Percentiles rank a stretch among this genome's conserved stretches.
Conservation (phyloP, 2,888 invertebrate species). For the Troides aeacus region DNA sequence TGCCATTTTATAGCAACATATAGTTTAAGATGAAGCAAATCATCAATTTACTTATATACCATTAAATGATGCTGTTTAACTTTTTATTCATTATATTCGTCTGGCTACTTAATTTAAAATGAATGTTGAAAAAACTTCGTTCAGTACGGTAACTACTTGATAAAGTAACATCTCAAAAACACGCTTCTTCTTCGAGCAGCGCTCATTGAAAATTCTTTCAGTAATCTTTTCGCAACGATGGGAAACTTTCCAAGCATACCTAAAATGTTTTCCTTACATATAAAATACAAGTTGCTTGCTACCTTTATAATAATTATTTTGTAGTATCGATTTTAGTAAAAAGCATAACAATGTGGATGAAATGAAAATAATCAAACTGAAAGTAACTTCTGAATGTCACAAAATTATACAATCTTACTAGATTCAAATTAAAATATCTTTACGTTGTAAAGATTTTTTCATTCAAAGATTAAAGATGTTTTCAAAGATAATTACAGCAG, state of each 20-base stretch:
- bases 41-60: not conserved
- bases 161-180: not conserved
- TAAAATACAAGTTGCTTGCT: not conserved
- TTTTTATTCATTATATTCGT: not conserved
- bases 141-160: not conserved
- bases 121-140: not conserved
- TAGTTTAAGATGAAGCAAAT: not conserved
- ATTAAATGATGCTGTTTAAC: not conserved
- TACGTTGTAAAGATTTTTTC: not conserved
- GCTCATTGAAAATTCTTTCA: not conserved
- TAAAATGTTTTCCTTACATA: not conserved
- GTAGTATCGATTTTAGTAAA: not conserved
- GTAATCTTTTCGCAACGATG: not conserved
- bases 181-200: not conserved
- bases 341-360: not conserved
- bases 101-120: not conserved
- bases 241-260: not conserved
- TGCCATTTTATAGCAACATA: not conserved
- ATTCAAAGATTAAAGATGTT: constrained; percentile 4
- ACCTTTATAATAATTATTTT: not conserved
- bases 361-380: not conserved
- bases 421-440: not conserved
- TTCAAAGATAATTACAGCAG: constrained; percentile 3
- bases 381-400: not conserved
- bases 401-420: not conserved